These are phyloP conservation scores for Steromphala cineraria DNA, from an alignment of 2,888 invertebrate species.

Conservation along the genomic window DNA sequence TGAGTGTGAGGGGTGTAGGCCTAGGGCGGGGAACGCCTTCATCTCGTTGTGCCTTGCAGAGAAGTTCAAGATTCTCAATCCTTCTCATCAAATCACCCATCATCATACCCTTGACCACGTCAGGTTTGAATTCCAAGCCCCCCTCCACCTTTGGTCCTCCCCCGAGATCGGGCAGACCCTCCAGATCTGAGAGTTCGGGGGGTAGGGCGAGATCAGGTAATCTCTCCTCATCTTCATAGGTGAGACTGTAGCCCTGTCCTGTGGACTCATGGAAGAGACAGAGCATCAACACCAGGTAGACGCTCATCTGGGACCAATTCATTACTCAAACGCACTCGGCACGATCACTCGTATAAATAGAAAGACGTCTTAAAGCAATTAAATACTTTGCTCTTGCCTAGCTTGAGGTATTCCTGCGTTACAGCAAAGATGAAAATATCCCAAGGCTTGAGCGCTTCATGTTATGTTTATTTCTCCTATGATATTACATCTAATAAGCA, in stretches of 20 bases:
- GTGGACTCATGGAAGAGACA: background rate
- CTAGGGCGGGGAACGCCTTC: background rate
- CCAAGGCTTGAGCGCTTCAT: background rate
- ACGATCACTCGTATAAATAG: background rate
- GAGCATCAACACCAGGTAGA: background rate
- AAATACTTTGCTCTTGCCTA: too few species aligned
- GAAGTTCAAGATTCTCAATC: slow-evolving; percentile 13
- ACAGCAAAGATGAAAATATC: background rate
- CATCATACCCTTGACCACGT: slow-evolving; percentile 2
- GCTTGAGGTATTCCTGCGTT: too few species aligned
- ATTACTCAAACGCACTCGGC: background rate
- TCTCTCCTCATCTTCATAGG: background rate
- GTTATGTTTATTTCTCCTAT: background rate
- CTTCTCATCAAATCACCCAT: slow-evolving; percentile 4
- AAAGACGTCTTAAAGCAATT: background rate
- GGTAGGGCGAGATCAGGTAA: background rate
- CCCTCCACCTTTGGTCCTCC: background rate
- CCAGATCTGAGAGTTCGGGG: background rate
- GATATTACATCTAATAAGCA: background rate
- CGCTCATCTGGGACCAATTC: background rate
- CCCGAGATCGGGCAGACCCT: background rate
- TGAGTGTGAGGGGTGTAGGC: background rate
- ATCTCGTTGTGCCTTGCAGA: background rate
- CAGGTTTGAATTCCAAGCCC: background rate
- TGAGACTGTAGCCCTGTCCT: background rate